phyloP scores from a whole-genome alignment of 2,888 invertebrate genomes.

The Barypeithes pellucidus region DNA sequence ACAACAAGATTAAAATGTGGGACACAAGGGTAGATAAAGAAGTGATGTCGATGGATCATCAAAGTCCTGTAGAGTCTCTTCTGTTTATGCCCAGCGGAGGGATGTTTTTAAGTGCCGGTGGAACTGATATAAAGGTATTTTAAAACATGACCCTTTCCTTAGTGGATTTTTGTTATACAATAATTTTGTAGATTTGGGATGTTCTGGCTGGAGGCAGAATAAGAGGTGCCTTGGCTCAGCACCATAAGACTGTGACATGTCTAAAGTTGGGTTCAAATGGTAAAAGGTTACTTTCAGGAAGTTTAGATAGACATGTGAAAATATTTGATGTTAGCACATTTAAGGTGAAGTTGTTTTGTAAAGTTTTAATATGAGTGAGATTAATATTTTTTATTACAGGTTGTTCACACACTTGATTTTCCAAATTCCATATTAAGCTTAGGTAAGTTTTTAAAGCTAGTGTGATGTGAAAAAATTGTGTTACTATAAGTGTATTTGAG shows the following conservation, averaged over 20 bases:
- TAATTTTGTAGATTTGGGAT: constrained; percentile 92
- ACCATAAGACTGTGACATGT: constrained; percentile 96
- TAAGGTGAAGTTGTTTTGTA: constrained; percentile 69
- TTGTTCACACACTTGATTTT: constrained; percentile 91
- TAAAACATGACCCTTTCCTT: background rate
- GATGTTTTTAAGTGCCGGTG: constrained; percentile 93
- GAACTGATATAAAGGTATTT: constrained; percentile 65
- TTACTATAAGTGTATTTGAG: background rate
- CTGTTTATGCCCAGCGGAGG: constrained; percentile 92
- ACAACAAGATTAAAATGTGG: constrained; percentile 89
- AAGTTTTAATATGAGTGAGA: background rate
- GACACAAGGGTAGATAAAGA: constrained; percentile 84
- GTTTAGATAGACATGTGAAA: constrained; percentile 94
- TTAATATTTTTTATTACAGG: constrained; percentile 58
- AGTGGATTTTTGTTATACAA: constrained; percentile 27
- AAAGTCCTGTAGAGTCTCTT: constrained; percentile 90
- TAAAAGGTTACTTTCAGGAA: constrained; percentile 88
- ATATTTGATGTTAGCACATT: constrained; percentile 91
- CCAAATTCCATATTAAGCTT: constrained; percentile 93
- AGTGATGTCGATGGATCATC: constrained; percentile 86
- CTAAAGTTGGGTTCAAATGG: constrained; percentile 87
- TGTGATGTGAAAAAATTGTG: background rate
- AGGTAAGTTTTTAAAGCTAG: constrained; percentile 45
- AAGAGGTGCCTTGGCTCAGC: constrained; percentile 88
- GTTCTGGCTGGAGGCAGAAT: constrained; percentile 89